phyloP scores from a whole-genome alignment of 1,140 invertebrate species.

The Caenorhabditis inopinata region DNA sequence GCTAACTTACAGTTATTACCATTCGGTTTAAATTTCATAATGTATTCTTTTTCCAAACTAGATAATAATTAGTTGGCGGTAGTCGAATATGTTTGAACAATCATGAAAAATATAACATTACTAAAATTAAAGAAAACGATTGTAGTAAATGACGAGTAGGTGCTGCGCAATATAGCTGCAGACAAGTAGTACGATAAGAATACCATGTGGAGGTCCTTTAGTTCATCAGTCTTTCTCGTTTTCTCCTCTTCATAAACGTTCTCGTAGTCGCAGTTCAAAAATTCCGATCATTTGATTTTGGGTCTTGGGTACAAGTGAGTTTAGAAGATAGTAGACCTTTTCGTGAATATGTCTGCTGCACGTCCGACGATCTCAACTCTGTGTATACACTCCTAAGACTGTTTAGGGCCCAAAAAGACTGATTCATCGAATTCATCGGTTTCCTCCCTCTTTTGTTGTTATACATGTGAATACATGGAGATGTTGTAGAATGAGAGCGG shows the following conservation, averaged over 20 bases:
- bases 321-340: not conserved
- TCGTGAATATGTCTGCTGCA: not conserved
- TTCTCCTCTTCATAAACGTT: not conserved
- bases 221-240: not conserved
- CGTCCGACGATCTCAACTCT: not conserved
- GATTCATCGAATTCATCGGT: not conserved
- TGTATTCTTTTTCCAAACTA: not conserved
- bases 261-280: not conserved
- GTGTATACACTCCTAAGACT: not conserved
- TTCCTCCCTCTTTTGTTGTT: not conserved
- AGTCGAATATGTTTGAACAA: not conserved
- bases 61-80: not conserved
- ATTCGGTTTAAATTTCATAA: not conserved
- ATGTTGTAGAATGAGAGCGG: not conserved
- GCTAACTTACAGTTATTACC: not conserved
- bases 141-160: not conserved
- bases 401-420: slow-evolving; percentile 5
- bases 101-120: not conserved
- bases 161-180: not conserved
- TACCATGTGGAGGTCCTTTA: not conserved
- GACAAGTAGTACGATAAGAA: not conserved
- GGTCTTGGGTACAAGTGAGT: too few relatives aligned
- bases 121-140: not conserved
- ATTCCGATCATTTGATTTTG: too few relatives aligned
- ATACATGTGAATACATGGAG: not conserved